phyloP scores from a whole-genome alignment of 2,888 invertebrate species.

The Dasypolia templi region DNA sequence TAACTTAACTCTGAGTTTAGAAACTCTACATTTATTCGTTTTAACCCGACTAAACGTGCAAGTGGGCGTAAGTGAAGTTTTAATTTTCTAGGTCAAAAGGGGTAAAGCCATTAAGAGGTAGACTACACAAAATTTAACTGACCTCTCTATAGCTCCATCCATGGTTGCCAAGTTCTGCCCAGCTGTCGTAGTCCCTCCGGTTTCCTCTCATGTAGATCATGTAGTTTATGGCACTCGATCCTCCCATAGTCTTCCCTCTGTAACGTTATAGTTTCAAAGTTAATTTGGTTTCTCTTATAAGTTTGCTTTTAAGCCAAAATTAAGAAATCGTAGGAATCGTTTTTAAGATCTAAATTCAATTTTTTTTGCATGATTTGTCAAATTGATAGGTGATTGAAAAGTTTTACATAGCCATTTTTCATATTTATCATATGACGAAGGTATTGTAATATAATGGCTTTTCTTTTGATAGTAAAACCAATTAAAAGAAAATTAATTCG shows the following conservation, averaged over 20 bases:
- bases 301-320: constrained; percentile 27
- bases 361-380: not conserved
- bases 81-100: not conserved
- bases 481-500: not conserved
- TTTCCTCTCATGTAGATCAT: constrained; percentile 92
- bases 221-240: constrained; percentile 92
- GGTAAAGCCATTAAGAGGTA: not conserved
- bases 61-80: too few species aligned
- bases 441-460: not conserved
- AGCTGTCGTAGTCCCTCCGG: constrained; percentile 91
- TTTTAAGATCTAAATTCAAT: too few species aligned
- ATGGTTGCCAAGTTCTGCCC: constrained; percentile 91
- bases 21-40: too few species aligned
- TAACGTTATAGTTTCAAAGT: constrained; percentile 57
- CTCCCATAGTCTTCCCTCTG: constrained; percentile 92
- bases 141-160: constrained; percentile 92
- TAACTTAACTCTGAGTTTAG: too few species aligned
- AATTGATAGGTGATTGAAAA: not conserved
- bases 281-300: not conserved
- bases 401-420: not conserved
- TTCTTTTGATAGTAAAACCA: not conserved
- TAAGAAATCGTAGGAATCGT: constrained; percentile 54
- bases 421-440: not conserved
- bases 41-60: too few species aligned
- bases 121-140: not conserved